phyloP scores from a whole-genome alignment of 2,888 invertebrate species.

The Campoplex nolae region DNA sequence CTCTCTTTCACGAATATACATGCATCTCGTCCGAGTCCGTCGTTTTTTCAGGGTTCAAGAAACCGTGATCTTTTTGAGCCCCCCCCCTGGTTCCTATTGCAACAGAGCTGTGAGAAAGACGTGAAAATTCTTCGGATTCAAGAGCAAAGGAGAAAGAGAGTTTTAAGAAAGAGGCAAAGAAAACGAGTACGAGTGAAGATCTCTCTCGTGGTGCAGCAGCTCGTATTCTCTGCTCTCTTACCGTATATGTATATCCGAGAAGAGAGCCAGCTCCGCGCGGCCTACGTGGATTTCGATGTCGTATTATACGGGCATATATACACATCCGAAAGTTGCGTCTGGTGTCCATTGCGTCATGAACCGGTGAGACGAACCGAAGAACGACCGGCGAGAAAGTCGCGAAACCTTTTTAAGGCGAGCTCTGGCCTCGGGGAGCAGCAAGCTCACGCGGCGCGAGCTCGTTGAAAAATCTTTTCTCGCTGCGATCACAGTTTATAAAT shows the following conservation, averaged over 20 bases:
- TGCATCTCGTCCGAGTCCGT: not conserved
- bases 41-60: slow-evolving; percentile 50
- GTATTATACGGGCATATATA: slow-evolving; percentile 17
- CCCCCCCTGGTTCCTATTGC: not conserved
- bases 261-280: slow-evolving; percentile 28
- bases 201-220: slow-evolving; percentile 47
- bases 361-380: slow-evolving; percentile 57
- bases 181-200: slow-evolving; percentile 9
- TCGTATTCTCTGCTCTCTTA: slow-evolving; percentile 55
- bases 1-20: slow-evolving; percentile 20
- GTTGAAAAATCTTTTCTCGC: not conserved
- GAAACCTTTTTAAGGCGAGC: slow-evolving; percentile 63
- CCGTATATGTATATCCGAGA: slow-evolving; percentile 60
- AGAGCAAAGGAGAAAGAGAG: too few species aligned
- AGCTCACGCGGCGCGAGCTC: slow-evolving; percentile 19
- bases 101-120: not conserved
- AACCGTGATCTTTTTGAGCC: slow-evolving; percentile 55
- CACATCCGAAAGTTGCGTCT: slow-evolving; percentile 66
- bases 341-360: slow-evolving; percentile 62
- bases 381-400: slow-evolving; percentile 59
- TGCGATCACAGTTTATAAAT: not conserved
- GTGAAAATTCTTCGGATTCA: not conserved
- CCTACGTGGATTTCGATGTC: slow-evolving; percentile 41
- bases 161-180: not conserved
- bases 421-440: slow-evolving; percentile 45